Evolutionary conservation across 2,888 invertebrate species (phyloP).

Genomic region (Tuta absoluta): DNA sequence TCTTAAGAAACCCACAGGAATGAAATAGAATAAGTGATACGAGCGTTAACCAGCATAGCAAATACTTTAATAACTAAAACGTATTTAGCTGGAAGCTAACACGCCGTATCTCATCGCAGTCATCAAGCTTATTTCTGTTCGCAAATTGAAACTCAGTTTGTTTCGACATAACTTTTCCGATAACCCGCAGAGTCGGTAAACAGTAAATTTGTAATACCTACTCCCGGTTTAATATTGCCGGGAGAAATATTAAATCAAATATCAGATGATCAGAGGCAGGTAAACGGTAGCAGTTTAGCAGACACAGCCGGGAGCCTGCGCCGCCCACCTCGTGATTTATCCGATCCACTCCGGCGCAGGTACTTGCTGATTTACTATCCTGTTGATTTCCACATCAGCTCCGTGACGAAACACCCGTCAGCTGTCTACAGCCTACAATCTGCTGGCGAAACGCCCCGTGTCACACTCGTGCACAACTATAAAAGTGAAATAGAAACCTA

Average conservation of each 20-base stretch:
- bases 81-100: background rate
- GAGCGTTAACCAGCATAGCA: too few species aligned
- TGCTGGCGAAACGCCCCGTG: slow-evolving; percentile 43
- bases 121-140: slow-evolving; percentile 15
- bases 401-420: slow-evolving; percentile 66
- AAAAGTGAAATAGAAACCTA: slow-evolving; percentile 33
- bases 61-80: background rate
- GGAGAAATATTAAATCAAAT: slow-evolving; percentile 73
- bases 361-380: slow-evolving; percentile 58
- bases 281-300: slow-evolving; percentile 76
- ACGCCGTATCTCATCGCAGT: background rate
- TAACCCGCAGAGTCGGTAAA: slow-evolving; percentile 14
- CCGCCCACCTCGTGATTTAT: slow-evolving; percentile 77
- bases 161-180: slow-evolving; percentile 29
- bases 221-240: slow-evolving; percentile 45
- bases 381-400: slow-evolving; percentile 65
- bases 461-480: slow-evolving; percentile 35
- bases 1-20: too few species aligned
- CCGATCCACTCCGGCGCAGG: slow-evolving; percentile 46
- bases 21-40: too few species aligned
- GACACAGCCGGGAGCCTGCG: slow-evolving; percentile 53
- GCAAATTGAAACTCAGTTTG: slow-evolving; percentile 21
- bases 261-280: slow-evolving; percentile 76
- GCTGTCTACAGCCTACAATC: slow-evolving; percentile 43
- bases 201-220: slow-evolving; percentile 26